A percentile compares a stretch with the other conserved stretches of the same genome.
These are phyloP conservation scores for Schizaphis graminum DNA, from an alignment of 2,888 invertebrate species.

Conservation along the genomic window DNA sequence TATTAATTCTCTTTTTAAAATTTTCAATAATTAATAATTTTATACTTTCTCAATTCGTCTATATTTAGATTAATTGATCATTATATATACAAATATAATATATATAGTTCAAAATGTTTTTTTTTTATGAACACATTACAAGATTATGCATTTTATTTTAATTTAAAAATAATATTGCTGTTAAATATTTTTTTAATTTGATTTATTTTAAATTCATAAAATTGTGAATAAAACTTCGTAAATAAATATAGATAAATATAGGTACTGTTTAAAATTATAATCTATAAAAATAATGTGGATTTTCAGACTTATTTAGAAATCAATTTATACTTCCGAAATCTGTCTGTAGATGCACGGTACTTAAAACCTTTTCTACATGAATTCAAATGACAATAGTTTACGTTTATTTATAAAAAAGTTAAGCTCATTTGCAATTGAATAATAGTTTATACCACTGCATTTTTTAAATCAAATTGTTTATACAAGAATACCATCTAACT, in stretches of 20 bases:
- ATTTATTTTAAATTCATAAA: neutral
- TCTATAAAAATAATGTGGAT: neutral
- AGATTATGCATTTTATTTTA: neutral
- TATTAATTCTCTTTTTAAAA: neutral
- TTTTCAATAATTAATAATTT: no score
- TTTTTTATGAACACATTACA: neutral
- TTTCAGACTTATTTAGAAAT: neutral
- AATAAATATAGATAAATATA: neutral
- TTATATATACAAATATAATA: neutral
- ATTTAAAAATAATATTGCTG: neutral
- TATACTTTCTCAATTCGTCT: neutral
- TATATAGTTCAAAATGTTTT: neutral
- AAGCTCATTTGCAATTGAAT: neutral
- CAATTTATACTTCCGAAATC: constrained; percentile 21
- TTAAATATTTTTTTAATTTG: neutral
- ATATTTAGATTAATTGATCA: neutral
- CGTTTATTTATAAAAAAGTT: neutral
- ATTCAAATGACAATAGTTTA: neutral
- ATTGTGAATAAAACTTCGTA: neutral
- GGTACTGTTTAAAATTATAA: neutral
- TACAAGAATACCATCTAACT: neutral
- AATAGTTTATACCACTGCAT: neutral
- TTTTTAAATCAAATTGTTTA: neutral
- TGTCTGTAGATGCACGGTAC: constrained; percentile 30
- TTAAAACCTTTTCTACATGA: neutral